These are phyloP conservation scores for Ormyrus nitidulus DNA, from an alignment of 2,888 invertebrate genomes.

Conservation along the genomic window DNA sequence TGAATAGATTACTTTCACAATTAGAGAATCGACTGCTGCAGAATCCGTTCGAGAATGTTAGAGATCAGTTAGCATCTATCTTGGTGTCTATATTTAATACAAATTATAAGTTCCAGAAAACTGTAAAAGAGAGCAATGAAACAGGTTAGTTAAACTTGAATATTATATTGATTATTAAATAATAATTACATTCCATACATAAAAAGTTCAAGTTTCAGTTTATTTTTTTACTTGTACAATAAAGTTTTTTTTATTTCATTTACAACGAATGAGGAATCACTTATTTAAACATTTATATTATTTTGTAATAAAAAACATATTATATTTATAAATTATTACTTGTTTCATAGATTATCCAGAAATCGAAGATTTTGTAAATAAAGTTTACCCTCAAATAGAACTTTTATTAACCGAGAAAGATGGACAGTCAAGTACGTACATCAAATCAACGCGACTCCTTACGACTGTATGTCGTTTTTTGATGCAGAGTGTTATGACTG, in stretches of 20 bases:
- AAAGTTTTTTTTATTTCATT: too few relatives aligned
- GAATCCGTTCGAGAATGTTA: constrained; percentile 90
- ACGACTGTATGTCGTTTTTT: constrained; percentile 80
- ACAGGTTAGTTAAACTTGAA: constrained; percentile 67
- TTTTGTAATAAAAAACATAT: too few relatives aligned
- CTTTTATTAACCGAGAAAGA: constrained; percentile 71
- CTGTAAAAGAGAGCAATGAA: constrained; percentile 54
- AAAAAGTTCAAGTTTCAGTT: too few relatives aligned
- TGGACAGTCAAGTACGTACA: constrained; percentile 70
- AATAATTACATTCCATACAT: too few relatives aligned
- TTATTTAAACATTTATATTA: too few relatives aligned
- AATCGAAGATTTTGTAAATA: constrained; percentile 76
- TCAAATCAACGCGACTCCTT: constrained; percentile 81
- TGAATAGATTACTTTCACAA: constrained; percentile 78
- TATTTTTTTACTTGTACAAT: too few relatives aligned
- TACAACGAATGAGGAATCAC: too few relatives aligned
- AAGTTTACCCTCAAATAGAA: constrained; percentile 78
- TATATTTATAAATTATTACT: background rate
- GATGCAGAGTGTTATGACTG: constrained; percentile 58
- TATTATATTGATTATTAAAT: too few relatives aligned
- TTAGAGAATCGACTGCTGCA: constrained; percentile 80
- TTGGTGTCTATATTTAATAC: constrained; percentile 80
- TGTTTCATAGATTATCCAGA: constrained; percentile 69
- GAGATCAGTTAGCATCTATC: constrained; percentile 84
- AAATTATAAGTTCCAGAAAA: constrained; percentile 77